Evolutionary conservation across 2,888 invertebrate species (phyloP).

Genomic region (Sphaeridia pumilis): DNA sequence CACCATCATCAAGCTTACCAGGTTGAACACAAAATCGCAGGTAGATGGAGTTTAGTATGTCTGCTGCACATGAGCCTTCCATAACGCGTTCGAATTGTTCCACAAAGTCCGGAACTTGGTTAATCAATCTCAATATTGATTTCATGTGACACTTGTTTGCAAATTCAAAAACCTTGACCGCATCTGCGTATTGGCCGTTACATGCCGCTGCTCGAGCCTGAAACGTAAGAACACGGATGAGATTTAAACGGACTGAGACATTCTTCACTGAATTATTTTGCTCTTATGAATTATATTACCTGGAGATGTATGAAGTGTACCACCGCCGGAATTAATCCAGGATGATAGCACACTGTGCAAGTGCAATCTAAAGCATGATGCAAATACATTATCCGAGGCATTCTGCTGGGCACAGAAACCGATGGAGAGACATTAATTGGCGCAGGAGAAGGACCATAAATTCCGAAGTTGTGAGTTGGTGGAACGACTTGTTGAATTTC

Average conservation of each 20-base stretch:
- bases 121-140: slow-evolving; percentile 8
- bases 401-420: background rate
- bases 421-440: slow-evolving; percentile 1
- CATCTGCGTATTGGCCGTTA: background rate
- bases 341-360: slow-evolving; percentile 11
- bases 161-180: slow-evolving; percentile 3
- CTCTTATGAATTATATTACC: too few relatives aligned
- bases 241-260: too few relatives aligned
- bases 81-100: background rate
- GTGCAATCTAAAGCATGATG: slow-evolving; percentile 8
- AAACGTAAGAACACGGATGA: too few relatives aligned
- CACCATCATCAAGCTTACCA: slow-evolving; percentile 1
- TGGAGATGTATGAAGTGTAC: slow-evolving; percentile 8
- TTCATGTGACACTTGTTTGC: slow-evolving; percentile 9
- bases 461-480: slow-evolving; percentile 7
- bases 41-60: slow-evolving; percentile 2
- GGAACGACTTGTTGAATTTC: background rate
- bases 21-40: slow-evolving; percentile 6
- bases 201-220: slow-evolving; percentile 5
- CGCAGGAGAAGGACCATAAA: slow-evolving; percentile 7
- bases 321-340: slow-evolving; percentile 6
- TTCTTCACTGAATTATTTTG: too few relatives aligned
- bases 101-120: background rate
- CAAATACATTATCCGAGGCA: slow-evolving; percentile 5
- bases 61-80: background rate